phyloP scores from a whole-genome alignment of 2,888 invertebrate species.

The Malthinus seriepunctatus region DNA sequence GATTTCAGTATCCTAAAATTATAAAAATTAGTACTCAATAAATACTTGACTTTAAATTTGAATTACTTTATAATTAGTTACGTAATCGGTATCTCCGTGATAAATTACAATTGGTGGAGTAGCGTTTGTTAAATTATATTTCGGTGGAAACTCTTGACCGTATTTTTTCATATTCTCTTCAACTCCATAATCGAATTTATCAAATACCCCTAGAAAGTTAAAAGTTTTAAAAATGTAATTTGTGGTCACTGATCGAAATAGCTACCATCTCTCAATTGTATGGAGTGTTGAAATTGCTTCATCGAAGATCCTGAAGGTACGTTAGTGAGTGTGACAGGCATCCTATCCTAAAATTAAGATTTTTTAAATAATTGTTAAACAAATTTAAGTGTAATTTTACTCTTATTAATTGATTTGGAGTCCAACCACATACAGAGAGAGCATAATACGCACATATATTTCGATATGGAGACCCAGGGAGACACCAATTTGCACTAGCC shows the following conservation, averaged over 20 bases:
- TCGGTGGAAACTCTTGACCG: neutral
- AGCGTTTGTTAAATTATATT: neutral
- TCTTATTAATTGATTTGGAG: too few relatives aligned
- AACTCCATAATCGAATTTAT: neutral
- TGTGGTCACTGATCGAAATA: too few relatives aligned
- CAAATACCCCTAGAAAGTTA: constrained; percentile 1
- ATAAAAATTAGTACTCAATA: neutral
- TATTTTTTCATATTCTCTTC: neutral
- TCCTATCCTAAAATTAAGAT: neutral
- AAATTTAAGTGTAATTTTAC: too few relatives aligned
- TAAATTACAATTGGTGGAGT: neutral
- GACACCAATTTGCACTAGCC: too few relatives aligned
- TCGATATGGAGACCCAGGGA: too few relatives aligned
- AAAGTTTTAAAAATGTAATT: neutral
- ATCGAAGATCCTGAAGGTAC: constrained; percentile 52
- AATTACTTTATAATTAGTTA: neutral
- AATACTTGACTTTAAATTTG: neutral
- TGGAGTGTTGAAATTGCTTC: constrained; percentile 59
- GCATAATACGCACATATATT: too few relatives aligned
- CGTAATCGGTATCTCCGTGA: neutral
- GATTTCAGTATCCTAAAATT: neutral
- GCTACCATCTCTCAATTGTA: constrained; percentile 55
- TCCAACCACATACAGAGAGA: too few relatives aligned
- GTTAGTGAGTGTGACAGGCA: constrained; percentile 8
- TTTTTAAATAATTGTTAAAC: too few relatives aligned